A percentile compares a stretch with the other conserved stretches of the same genome.
Evolutionary conservation across 2,888 invertebrate species (phyloP).

Genomic region (Xestia xanthographa): DNA sequence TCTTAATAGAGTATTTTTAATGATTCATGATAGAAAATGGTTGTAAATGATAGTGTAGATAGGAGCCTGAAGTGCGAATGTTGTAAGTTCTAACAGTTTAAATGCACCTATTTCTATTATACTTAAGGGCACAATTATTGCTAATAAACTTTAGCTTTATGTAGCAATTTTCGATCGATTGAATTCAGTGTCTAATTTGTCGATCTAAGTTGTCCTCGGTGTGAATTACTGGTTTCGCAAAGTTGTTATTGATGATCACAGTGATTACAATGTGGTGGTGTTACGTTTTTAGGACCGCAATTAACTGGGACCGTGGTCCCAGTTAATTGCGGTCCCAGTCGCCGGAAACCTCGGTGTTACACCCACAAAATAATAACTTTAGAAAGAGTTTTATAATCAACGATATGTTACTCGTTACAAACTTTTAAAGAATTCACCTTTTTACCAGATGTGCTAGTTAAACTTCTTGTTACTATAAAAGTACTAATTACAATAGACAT

Average conservation of each 20-base stretch:
- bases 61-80: constrained; percentile 51
- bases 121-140: constrained; percentile 52
- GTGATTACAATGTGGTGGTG: background rate
- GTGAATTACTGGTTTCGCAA: background rate
- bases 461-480: background rate
- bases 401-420: background rate
- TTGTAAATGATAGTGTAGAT: constrained; percentile 64
- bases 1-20: constrained; percentile 67
- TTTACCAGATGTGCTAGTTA: background rate
- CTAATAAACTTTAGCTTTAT: constrained; percentile 37
- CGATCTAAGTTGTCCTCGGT: background rate
- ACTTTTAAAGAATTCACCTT: background rate
- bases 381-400: background rate
- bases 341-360: no score
- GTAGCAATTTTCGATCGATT: constrained; percentile 13
- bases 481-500: constrained; percentile 31
- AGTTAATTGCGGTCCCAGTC: no score
- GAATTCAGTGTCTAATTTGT: constrained; percentile 20
- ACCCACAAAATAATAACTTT: background rate
- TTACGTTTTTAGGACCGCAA: no score
- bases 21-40: constrained; percentile 63
- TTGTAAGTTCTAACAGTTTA: constrained; percentile 52
- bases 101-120: constrained; percentile 45
- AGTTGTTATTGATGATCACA: background rate
- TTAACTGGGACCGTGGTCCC: no score